Evolutionary conservation across 2,888 invertebrate species (phyloP).

Genomic region (Hirtodrosophila duncani): DNA sequence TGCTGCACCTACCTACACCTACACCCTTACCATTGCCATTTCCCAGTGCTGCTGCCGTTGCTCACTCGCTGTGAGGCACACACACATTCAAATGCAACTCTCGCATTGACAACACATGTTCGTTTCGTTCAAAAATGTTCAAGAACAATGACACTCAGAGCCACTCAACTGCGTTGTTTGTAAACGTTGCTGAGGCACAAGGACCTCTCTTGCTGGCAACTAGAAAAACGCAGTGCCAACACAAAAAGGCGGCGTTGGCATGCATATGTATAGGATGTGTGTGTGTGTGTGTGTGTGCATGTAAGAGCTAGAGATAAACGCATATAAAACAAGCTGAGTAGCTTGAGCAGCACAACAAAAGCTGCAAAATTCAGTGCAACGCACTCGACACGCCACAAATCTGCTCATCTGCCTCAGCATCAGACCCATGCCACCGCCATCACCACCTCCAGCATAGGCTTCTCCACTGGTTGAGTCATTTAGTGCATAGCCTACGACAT

Average conservation of each 20-base stretch:
- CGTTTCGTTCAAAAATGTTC: too few species aligned
- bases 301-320: conserved; percentile 62
- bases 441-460: conserved; percentile 1
- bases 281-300: conserved; percentile 16
- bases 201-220: conserved; percentile 52
- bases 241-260: not conserved
- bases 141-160: conserved; percentile 66
- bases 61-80: conserved; percentile 3
- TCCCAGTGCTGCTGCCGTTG: too few species aligned
- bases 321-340: conserved; percentile 65
- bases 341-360: conserved; percentile 64
- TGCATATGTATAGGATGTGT: not conserved
- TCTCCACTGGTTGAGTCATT: conserved; percentile 48
- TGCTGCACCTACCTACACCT: too few species aligned
- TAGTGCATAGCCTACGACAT: conserved; percentile 51
- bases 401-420: not conserved
- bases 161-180: conserved; percentile 69
- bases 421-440: conserved; percentile 2
- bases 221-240: conserved; percentile 13
- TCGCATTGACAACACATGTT: conserved; percentile 39
- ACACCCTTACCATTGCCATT: too few species aligned
- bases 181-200: conserved; percentile 70
- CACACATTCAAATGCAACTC: conserved; percentile 3
- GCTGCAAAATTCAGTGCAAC: conserved; percentile 72
- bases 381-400: conserved; percentile 64